Base-by-base conservation (phyloP, 1,140 invertebrate species). In the Cydia pomonella region DNA sequence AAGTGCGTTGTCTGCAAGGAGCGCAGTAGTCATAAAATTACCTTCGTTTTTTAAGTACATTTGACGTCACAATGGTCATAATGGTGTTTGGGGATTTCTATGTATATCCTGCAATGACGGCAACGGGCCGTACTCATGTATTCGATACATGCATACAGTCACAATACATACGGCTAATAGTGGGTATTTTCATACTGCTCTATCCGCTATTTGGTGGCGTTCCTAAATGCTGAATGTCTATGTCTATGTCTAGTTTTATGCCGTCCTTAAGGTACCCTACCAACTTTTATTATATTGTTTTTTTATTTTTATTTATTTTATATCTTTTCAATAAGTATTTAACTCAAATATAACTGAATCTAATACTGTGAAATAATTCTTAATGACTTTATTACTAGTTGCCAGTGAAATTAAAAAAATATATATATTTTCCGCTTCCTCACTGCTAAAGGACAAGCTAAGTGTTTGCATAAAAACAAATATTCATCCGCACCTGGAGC, bases 1-100 rank as follows among this genome's bases (percentile, higher is more conserved):
- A 2, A 59, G 21, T 23, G 21, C 53, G 53, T 59, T 59, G 5
- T 59, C 0, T 59, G 21, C 9, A 9, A 59, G 21, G 53, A 59
- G 47, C 1, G 12, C 16, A 41, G 53, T 10, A 59, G 53, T 59
- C 21, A 59, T n/a, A 23, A n/a, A 59, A 59, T 59, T 59, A 23
- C 21, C 18, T 59, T 7, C n/a, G 12, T 18, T 59, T 59, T 23
- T 21, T 23, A 1, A 53, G 1, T 53, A 23, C 18, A 18, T 23
- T 59, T 59, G 53, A 59, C 53, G 53, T 59, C 53, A 59, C 53
- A 59, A 16, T 53, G 50, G n/a, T 53, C 50, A 18, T 3, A 9
- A 21, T 53, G 18, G 53, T 59, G 53, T 59, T 59, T 23, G 9
- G 53, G 53, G 53, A 59, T 59, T 59, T 59, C 21, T 21, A 59